These are phyloP conservation scores for Eristalis tenax DNA, from an alignment of 2,888 invertebrate species.

Conservation along the genomic window DNA sequence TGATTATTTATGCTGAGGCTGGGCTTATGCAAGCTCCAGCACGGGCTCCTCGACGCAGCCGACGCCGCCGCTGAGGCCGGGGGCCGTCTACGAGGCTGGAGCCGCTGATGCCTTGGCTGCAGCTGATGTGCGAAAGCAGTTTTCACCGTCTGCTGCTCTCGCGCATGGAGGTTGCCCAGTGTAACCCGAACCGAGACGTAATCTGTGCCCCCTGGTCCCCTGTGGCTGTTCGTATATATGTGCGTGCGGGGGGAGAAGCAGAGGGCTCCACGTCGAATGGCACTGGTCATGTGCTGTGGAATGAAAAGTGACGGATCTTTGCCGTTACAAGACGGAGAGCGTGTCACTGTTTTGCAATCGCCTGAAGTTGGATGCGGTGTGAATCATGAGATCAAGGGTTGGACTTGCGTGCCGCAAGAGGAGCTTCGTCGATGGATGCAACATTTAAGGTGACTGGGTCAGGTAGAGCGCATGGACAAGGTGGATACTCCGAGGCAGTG, in stretches of 20 bases:
- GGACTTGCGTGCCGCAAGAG: background rate
- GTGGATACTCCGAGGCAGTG: too few species aligned
- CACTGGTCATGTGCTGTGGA: constrained; percentile 8
- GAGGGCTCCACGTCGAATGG: background rate
- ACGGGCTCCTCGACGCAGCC: background rate
- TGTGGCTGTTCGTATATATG: too few species aligned
- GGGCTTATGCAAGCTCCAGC: background rate
- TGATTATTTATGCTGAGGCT: background rate
- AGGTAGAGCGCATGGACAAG: too few species aligned
- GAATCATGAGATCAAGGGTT: background rate
- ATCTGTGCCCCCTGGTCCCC: constrained; percentile 17
- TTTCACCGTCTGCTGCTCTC: constrained; percentile 58
- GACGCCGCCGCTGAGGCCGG: background rate
- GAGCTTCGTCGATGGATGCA: too few species aligned
- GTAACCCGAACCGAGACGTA: constrained; percentile 55
- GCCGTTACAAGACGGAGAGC: constrained; percentile 54
- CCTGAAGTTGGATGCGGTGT: background rate
- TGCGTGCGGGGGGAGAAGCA: background rate
- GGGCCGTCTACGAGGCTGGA: background rate
- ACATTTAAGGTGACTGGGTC: too few species aligned
- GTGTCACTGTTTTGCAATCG: constrained; percentile 9
- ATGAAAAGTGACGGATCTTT: constrained; percentile 59
- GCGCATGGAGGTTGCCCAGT: constrained; percentile 55
- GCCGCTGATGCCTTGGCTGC: background rate
- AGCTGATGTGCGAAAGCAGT: constrained; percentile 11